Evolutionary conservation across 2,113 vertebrate species (phyloP).

Genomic region (Malaclemys terrapin): DNA sequence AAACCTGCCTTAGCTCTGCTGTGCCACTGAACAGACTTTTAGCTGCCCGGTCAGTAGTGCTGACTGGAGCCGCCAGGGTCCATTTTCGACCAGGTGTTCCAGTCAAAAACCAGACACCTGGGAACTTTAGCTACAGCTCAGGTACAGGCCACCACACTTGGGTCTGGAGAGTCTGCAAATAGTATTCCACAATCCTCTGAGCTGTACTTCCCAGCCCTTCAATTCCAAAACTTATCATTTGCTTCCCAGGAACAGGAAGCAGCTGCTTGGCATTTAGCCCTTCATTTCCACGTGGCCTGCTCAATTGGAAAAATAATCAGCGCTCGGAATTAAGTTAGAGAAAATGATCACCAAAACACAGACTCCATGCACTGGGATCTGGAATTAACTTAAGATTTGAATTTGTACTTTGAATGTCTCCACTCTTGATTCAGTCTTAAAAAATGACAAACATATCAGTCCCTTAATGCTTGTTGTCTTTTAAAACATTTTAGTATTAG

Average conservation of each 20-base stretch:
- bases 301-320: background rate
- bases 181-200: background rate
- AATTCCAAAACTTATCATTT: background rate
- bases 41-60: too few relatives aligned
- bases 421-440: constrained; percentile 2
- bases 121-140: background rate
- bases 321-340: background rate
- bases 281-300: background rate
- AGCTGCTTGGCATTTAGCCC: background rate
- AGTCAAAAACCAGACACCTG: too few relatives aligned
- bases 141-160: background rate
- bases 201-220: background rate
- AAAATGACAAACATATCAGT: background rate
- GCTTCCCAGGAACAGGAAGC: background rate
- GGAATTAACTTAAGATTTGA: background rate
- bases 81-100: too few relatives aligned
- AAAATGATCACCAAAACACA: background rate
- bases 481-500: constrained; percentile 25
- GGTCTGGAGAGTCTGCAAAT: background rate
- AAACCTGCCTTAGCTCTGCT: too few relatives aligned
- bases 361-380: background rate
- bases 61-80: too few relatives aligned
- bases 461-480: background rate
- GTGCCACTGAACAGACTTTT: too few relatives aligned
- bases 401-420: background rate